Base-by-base conservation (phyloP, 2,888 invertebrate species). In the Anorthoa munda region DNA sequence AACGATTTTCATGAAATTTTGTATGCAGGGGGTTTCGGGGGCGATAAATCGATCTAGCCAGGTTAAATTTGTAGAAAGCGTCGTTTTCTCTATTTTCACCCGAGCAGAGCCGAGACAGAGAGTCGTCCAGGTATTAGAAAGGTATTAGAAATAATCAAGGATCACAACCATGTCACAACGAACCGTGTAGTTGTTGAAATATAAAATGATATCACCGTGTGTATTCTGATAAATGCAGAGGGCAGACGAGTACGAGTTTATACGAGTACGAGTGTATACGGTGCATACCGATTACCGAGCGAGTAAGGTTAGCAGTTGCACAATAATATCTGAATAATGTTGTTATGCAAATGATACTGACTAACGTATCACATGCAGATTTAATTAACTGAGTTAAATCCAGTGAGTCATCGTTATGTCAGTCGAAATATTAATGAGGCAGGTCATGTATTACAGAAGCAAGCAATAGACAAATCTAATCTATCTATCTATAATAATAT, bases 101-200 rank as follows among this genome's bases (percentile, higher is more conserved):
- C n/a, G n/a, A n/a, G n/a, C n/a, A n/a, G n/a, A n/a, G n/a, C n/a
- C n/a, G n/a, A n/a, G n/a, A n/a, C n/a, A n/a, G n/a, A n/a, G n/a
- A n/a, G n/a, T n/a, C n/a, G n/a, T n/a, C n/a, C n/a, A n/a, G 39
- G 55, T 46, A 79, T 45, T 21, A 9, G 45, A 59, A 23, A 59
- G 2, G 4, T 13, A 55, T n/a, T n/a, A n/a, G n/a, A n/a, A n/a
- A n/a, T n/a, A n/a, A 81, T 46, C 9, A 80, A 60, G 15, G 39
- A 56, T 76, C 65, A 61, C 11, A 48, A 48, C 46, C 13, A 39
- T 39, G 39, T 59, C 59, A 31, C n/a, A n/a, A 45, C 15, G n/a
- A 31, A 45, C 15, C 7, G n/a, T n/a, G 21, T 21, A 55, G 17
- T 63, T 79, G 73, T 51, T 39, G 12, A 23, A 80, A 45, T 73